Percentiles rank a stretch among this genome's conserved stretches.
phyloP scores from a whole-genome alignment of 2,888 invertebrate species.

The Hymenopus coronatus region DNA sequence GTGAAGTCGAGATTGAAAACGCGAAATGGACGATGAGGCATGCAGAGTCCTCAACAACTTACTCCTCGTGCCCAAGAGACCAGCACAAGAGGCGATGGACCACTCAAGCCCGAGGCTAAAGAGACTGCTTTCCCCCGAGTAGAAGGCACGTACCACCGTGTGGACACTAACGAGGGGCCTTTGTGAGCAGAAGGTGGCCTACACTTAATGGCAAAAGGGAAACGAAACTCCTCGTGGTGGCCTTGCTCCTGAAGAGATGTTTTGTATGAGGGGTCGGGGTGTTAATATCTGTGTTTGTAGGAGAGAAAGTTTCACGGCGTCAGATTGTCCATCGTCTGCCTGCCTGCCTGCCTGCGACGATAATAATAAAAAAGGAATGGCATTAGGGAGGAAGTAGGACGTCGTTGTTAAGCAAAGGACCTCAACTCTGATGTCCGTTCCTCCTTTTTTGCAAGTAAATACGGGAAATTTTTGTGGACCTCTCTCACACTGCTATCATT shows the following conservation, averaged over 20 bases:
- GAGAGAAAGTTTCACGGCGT: slow-evolving; percentile 21
- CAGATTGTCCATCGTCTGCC: slow-evolving; percentile 29
- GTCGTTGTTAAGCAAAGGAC: neutral
- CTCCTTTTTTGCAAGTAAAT: neutral
- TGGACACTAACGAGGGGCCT: slow-evolving; percentile 34
- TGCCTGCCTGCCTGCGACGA: neutral
- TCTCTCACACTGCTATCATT: neutral
- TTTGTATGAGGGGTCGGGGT: slow-evolving; percentile 17
- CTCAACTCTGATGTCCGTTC: neutral
- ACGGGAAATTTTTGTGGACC: neutral
- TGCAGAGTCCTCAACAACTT: neutral
- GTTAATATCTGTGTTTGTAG: slow-evolving; percentile 31
- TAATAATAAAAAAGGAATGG: neutral
- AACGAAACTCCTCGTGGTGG: slow-evolving; percentile 10
- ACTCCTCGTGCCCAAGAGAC: neutral
- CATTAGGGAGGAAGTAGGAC: neutral
- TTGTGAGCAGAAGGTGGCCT: slow-evolving; percentile 22
- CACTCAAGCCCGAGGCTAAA: neutral
- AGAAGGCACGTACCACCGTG: slow-evolving; percentile 1
- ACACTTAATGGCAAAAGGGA: slow-evolving; percentile 19
- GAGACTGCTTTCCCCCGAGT: neutral
- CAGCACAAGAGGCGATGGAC: neutral
- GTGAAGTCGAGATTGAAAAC: neutral
- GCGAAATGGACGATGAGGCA: neutral
- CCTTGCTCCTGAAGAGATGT: slow-evolving; percentile 9